phyloP scores from a whole-genome alignment of 2,113 vertebrate genomes.

The Orthonyx spaldingii region DNA sequence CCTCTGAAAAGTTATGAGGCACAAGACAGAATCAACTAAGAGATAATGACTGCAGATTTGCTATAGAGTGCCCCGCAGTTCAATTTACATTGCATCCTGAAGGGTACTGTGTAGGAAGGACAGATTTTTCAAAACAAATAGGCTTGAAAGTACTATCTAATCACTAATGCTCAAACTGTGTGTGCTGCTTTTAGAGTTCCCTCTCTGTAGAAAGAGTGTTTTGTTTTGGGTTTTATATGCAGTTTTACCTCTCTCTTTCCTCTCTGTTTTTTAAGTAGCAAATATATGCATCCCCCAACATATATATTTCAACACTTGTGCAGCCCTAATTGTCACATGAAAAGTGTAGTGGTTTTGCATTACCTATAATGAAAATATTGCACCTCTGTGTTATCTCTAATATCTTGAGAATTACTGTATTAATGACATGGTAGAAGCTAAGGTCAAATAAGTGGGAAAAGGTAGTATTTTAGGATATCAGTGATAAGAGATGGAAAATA shows the following conservation, averaged over 20 bases:
- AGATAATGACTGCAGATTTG: constrained; percentile 57
- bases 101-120: constrained; percentile 26
- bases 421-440: not conserved
- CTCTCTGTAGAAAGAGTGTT: not conserved
- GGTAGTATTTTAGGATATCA: not conserved
- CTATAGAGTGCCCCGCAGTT: constrained; percentile 19
- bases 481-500: not conserved
- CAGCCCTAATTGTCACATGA: not conserved
- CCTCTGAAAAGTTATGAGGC: constrained; percentile 52
- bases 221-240: not conserved
- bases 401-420: not conserved
- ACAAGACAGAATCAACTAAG: constrained; percentile 39
- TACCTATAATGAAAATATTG: not conserved
- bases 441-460: not conserved
- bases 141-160: constrained; percentile 13
- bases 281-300: not conserved
- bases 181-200: not conserved
- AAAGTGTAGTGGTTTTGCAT: not conserved
- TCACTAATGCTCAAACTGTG: constrained; percentile 39
- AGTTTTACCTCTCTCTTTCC: not conserved
- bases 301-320: not conserved
- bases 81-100: constrained; percentile 62
- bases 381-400: not conserved
- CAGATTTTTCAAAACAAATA: constrained; percentile 58
- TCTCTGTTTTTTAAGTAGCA: not conserved